A percentile compares a stretch with the other conserved stretches of the same genome.
Conservation (phyloP, 2,888 invertebrate species). For the Callyntrura sp. region DNA sequence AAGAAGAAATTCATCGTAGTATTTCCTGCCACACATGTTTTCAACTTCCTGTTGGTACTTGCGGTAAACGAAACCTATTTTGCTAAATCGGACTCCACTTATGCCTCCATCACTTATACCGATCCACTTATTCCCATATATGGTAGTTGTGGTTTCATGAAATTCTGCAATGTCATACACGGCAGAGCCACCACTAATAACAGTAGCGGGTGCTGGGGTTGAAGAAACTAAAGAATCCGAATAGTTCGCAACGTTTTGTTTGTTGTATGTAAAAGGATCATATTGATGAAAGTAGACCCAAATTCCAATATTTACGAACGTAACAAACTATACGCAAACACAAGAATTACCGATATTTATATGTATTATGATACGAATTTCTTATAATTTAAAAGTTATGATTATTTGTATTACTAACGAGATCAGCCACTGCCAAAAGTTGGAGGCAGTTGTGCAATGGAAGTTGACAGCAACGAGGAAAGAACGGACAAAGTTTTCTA, state of each 20-base stretch:
- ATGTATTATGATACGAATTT: too few species aligned
- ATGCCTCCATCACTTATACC: not conserved
- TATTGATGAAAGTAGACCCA: slow-evolving; percentile 59
- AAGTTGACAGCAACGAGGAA: slow-evolving; percentile 47
- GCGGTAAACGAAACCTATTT: slow-evolving; percentile 33
- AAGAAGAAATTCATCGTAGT: slow-evolving; percentile 40
- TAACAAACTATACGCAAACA: not conserved
- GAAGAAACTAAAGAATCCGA: not conserved
- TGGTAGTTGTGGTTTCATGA: slow-evolving; percentile 39
- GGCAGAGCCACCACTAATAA: not conserved
- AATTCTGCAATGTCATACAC: not conserved
- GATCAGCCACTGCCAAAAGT: slow-evolving; percentile 31
- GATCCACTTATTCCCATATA: not conserved
- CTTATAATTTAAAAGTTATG: too few species aligned
- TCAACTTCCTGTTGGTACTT: slow-evolving; percentile 53
- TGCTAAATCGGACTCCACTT: slow-evolving; percentile 40
- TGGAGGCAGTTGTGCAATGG: slow-evolving; percentile 29
- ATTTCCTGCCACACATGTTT: slow-evolving; percentile 47
- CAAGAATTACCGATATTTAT: not conserved
- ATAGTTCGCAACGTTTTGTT: not conserved
- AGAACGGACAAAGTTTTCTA: slow-evolving; percentile 38
- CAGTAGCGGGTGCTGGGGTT: not conserved
- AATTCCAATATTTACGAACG: slow-evolving; percentile 19
- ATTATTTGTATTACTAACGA: slow-evolving; percentile 36
- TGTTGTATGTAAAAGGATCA: slow-evolving; percentile 41